Conservation (phyloP, 2,113 vertebrate species). For the Alces alces region DNA sequence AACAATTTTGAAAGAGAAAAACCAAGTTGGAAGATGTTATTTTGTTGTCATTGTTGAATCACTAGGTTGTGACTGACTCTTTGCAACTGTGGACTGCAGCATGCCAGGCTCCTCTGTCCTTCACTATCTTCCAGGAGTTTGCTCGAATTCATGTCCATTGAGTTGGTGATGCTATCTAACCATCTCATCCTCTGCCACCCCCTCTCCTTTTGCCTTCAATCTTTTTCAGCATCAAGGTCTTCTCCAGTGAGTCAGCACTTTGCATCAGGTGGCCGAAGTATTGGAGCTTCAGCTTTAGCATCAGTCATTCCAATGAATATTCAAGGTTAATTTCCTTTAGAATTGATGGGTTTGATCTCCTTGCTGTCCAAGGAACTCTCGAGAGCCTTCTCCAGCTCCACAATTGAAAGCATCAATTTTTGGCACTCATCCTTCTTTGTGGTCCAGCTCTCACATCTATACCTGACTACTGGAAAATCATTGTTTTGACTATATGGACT, state of each 20-base stretch:
- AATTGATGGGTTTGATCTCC: neutral
- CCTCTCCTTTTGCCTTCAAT: neutral
- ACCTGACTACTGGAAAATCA: neutral
- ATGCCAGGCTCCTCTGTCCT: neutral
- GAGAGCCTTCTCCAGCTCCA: neutral
- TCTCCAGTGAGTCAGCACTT: neutral
- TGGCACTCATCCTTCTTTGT: neutral
- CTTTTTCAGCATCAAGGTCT: neutral
- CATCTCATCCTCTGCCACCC: neutral
- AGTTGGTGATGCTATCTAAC: neutral
- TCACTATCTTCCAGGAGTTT: neutral
- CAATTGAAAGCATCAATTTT: neutral
- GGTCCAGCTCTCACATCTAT: neutral
- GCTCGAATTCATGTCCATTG: neutral
- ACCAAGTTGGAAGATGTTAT: neutral
- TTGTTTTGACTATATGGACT: neutral
- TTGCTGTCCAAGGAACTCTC: neutral
- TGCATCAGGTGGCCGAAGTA: neutral
- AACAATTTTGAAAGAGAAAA: constrained; percentile 8
- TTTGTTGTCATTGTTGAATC: neutral
- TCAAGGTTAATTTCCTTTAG: neutral
- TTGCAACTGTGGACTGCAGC: neutral
- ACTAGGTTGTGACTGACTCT: neutral
- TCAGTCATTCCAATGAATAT: neutral
- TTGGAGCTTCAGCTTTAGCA: neutral